Base-by-base conservation (phyloP, 1,140 invertebrate species). In the Popillia japonica region DNA sequence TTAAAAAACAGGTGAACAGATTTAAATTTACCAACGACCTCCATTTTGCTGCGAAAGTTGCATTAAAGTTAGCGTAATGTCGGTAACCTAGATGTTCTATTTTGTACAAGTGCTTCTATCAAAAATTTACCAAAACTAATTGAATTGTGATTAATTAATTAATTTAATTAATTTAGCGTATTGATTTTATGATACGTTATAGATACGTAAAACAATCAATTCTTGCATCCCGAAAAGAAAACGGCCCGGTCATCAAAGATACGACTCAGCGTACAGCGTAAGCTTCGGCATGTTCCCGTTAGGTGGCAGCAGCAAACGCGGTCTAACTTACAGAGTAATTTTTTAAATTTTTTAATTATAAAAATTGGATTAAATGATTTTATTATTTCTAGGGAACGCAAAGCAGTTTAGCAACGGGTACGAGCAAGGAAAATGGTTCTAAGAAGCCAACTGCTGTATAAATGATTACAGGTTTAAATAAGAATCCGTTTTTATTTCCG, bases 1-100 rank as follows among this genome's bases (percentile, higher is more conserved):
- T 90, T 40, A 89, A 89, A 81, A 89, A 89, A 83, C 89, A 90
- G 81, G 83, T 90, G 27, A 79, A 14, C 14, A 55, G n/a, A 55
- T 55, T 55, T 55, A 6, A n/a, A 55, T 6, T 6, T 17, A 2
- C 79, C 17, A 64, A 27, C 23, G 8, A n/a, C 3, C 2, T 27
- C 61, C 17, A 64, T 64, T 64, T 27, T 64, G 2, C 8, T 3
- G n/a, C 11, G 6, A 64, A 2, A 8, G 6, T n/a, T 27, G n/a
- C 61, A 34, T 27, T n/a, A 7, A 44, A 10, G 0, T 14, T 14
- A 14, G 0, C 7, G 42, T 14, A 7, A 44, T 44, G 42, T 44
- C 14, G 42, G 42, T 44, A 44, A 44, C 9, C 2, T 14, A 44
- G 7, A 14, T 44, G 9, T 44, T 10, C 42, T 44, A 4, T 1